Evolutionary conservation across 2,113 vertebrate species (phyloP), one percentile per base, ranked within the genome.

Genomic region (Chitala chitala): DNA sequence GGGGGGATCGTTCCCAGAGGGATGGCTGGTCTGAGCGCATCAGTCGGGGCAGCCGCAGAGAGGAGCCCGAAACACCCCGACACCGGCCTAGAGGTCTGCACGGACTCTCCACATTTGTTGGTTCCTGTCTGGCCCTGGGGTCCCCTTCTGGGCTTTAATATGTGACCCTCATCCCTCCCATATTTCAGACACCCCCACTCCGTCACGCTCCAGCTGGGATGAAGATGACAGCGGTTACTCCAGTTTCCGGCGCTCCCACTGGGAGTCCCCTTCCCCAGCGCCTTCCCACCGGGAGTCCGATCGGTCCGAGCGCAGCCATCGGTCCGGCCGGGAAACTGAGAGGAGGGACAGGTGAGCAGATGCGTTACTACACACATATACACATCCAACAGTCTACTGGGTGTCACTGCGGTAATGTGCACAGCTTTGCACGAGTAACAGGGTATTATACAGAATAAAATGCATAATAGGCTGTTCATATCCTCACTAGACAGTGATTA

Each of bases 151-250:
- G 26, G 24, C 71, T 22, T 40, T 5, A 5, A 5, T 42, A n/a
- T 46, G 46, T 20, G 3, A 9, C 12, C 36, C 22, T 17, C 69
- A 9, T n/a, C 68, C 2, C 4, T 0, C 0, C 48, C 20, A 69
- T 36, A 15, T 44, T 38, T 55, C 70, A 99, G 97, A 97, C 81
- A 91, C 92, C 74, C 90, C 90, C 31, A 98, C 96, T 0, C 97
- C 97, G 0, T 99, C 97, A 1, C 92, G 93, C 71, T 98, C 96
- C 8, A 91, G 94, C 80, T 99, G 97, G 97, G 97, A 99, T 48
- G 97, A 98, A 65, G 97, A 99, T 15, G 97, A 99, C 63, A 86
- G 91, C 6, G 89, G 93, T 54, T 95, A 76, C 79, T 78, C 82
- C 69, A 91, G 84, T 8, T 82, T 90, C 0, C 90, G 89, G 13